phyloP scores from a whole-genome alignment of 2,797 vertebrate genomes.

The Microctenopoma lineatum region DNA sequence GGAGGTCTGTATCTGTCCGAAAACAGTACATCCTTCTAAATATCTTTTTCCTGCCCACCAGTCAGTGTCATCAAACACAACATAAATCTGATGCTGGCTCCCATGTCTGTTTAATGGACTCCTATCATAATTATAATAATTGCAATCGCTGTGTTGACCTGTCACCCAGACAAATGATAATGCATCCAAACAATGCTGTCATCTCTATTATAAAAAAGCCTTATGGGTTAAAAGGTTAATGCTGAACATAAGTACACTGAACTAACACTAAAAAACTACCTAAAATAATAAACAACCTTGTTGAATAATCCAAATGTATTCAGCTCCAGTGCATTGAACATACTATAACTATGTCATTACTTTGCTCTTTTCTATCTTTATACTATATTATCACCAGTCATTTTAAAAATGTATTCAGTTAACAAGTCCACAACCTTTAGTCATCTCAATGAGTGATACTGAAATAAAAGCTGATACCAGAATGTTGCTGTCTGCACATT shows the following conservation, averaged over 20 bases:
- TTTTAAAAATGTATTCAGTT: background rate
- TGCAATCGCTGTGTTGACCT: slow-evolving; percentile 33
- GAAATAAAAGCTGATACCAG: background rate
- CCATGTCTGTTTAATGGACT: slow-evolving; percentile 21
- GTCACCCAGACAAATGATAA: slow-evolving; percentile 25
- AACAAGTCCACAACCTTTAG: background rate
- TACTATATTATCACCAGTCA: background rate
- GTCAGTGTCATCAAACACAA: slow-evolving; percentile 27
- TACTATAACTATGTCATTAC: background rate
- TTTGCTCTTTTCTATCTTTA: background rate
- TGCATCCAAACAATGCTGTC: slow-evolving; percentile 38
- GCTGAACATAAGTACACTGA: slow-evolving; percentile 6
- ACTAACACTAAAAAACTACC: slow-evolving; percentile 18
- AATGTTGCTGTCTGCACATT: background rate
- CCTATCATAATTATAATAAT: slow-evolving; percentile 27
- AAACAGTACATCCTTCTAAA: slow-evolving; percentile 3
- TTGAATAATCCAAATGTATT: slow-evolving; percentile 16
- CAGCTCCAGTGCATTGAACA: slow-evolving; percentile 19
- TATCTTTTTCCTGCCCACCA: slow-evolving; percentile 8
- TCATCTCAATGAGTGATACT: background rate
- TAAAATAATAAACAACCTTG: slow-evolving; percentile 5
- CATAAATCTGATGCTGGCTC: slow-evolving; percentile 1
- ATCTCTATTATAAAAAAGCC: slow-evolving; percentile 35
- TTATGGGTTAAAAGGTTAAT: slow-evolving; percentile 29
- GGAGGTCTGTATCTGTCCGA: background rate